Percentiles rank a stretch among this genome's conserved stretches.
phyloP scores from a whole-genome alignment of 2,797 vertebrate genomes.

The Eospalax fontanierii region DNA sequence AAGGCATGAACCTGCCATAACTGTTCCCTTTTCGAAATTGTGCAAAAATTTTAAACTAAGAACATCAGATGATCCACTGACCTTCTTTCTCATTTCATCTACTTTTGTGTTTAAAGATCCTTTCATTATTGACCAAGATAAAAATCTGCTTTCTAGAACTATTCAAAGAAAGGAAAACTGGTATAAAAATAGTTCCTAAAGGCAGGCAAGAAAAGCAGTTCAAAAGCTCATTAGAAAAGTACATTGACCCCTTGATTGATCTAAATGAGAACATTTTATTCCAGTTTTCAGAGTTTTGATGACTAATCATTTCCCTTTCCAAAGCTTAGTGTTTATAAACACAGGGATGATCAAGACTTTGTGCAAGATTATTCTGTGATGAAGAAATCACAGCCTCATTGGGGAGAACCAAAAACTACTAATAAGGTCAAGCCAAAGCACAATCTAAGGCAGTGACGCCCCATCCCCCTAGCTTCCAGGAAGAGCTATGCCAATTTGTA shows the following conservation, averaged over 20 bases:
- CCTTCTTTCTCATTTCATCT: slow-evolving; percentile 55
- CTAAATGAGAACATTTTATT: slow-evolving; percentile 77
- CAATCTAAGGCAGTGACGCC: not conserved
- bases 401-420: not conserved
- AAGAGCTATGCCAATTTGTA: not conserved
- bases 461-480: not conserved
- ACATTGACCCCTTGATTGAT: slow-evolving; percentile 72
- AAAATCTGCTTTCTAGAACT: slow-evolving; percentile 65
- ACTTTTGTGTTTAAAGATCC: not conserved
- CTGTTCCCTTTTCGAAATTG: not conserved
- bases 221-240: slow-evolving; percentile 74
- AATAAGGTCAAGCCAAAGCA: not conserved
- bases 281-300: slow-evolving; percentile 56
- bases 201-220: slow-evolving; percentile 66
- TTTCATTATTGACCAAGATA: slow-evolving; percentile 53
- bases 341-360: slow-evolving; percentile 9
- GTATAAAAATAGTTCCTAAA: slow-evolving; percentile 63
- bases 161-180: slow-evolving; percentile 54
- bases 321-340: slow-evolving; percentile 46
- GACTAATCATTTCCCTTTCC: slow-evolving; percentile 70
- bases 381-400: slow-evolving; percentile 52
- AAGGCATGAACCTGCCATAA: not conserved
- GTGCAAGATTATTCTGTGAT: slow-evolving; percentile 22
- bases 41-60: not conserved
- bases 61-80: not conserved